Percentiles rank a stretch among this genome's conserved stretches.
These are phyloP conservation scores for Pseudocheirus occidentalis DNA, from an alignment of 2,797 vertebrate genomes.

Conservation along the genomic window DNA sequence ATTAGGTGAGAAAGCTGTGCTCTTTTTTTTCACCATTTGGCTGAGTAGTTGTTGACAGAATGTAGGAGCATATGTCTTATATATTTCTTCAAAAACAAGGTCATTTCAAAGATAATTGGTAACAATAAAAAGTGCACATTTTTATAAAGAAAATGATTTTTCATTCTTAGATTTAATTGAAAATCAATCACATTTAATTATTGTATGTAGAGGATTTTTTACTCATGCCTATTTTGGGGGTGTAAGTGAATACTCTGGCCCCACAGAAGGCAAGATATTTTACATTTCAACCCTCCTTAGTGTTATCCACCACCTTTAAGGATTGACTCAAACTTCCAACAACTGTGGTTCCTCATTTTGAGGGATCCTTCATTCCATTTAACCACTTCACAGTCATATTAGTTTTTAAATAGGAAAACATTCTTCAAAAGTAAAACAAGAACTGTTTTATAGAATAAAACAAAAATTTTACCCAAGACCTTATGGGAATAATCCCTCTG, in stretches of 20 bases:
- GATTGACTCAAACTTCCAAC: neutral
- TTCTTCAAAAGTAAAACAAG: neutral
- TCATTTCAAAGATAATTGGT: constrained; percentile 61
- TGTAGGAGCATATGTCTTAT: constrained; percentile 67
- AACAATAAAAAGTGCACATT: constrained; percentile 56
- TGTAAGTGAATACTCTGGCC: neutral
- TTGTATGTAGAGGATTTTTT: constrained; percentile 20
- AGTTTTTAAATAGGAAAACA: neutral
- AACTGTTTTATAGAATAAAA: too few relatives aligned
- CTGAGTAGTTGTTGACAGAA: constrained; percentile 67
- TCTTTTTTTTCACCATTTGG: constrained; percentile 54
- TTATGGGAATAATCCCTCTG: neutral
- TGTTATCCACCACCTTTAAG: neutral
- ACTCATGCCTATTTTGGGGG: neutral
- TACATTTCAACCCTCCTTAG: neutral
- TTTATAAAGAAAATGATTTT: constrained; percentile 38
- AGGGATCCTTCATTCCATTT: neutral
- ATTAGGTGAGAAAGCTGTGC: neutral
- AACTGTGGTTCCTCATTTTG: neutral
- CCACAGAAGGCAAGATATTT: neutral
- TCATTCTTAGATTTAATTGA: constrained; percentile 23
- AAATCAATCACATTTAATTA: constrained; percentile 27
- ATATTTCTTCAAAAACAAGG: constrained; percentile 67
- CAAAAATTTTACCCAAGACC: neutral
- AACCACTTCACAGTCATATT: neutral